A percentile compares a stretch with the other conserved stretches of the same genome.
phyloP scores from a whole-genome alignment of 1,140 invertebrate genomes.

The Geopemphigus sp. region DNA sequence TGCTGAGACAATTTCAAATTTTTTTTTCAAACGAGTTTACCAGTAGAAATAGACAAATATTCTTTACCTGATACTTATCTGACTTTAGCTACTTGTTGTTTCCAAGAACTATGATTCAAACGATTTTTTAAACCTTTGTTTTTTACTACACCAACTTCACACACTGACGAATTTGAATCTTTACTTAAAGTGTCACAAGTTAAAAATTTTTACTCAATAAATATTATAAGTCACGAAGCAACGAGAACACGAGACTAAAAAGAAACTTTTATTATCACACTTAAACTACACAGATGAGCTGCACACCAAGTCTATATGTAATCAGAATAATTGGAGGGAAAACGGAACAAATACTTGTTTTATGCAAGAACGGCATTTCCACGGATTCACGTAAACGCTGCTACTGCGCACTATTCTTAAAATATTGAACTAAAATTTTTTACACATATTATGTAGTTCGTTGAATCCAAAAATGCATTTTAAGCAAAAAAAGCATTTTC shows the following conservation, averaged over 20 bases:
- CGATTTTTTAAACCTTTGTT: neutral
- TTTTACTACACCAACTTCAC: neutral
- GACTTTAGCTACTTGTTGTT: neutral
- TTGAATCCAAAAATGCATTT: neutral
- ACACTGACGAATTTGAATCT: neutral
- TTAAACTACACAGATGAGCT: neutral
- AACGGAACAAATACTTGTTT: neutral
- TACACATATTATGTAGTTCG: neutral
- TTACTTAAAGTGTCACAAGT: neutral
- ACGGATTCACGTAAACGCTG: too few relatives aligned
- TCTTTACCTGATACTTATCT: neutral
- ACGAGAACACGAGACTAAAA: too few relatives aligned
- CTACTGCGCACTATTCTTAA: neutral
- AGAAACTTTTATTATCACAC: neutral
- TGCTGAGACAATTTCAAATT: neutral
- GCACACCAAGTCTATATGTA: neutral
- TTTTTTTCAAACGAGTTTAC: neutral
- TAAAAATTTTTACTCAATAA: neutral
- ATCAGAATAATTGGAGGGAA: too few relatives aligned
- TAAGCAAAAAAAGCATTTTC: too few relatives aligned
- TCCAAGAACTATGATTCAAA: neutral
- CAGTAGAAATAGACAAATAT: slow-evolving; percentile 10
- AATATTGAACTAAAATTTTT: neutral
- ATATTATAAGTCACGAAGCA: neutral
- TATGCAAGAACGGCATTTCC: neutral